A percentile compares a stretch with the other conserved stretches of the same genome.
Conservation (phyloP, 1,140 invertebrate species). For the Cheumatopsyche charites region DNA sequence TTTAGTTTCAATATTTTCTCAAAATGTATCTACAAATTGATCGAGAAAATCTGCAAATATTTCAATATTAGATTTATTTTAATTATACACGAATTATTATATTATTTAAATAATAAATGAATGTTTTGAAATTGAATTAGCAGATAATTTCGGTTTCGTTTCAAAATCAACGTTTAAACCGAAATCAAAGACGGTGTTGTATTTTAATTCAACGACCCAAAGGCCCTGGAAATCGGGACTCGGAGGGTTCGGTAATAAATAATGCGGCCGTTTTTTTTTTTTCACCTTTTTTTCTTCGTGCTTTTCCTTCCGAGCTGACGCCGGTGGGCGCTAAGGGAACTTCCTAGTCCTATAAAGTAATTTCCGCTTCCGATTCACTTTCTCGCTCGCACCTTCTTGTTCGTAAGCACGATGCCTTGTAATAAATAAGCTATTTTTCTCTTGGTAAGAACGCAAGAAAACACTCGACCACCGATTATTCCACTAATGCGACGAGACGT, state of each 20-base stretch:
- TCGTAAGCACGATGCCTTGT: slow-evolving; percentile 19
- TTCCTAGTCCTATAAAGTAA: slow-evolving; percentile 45
- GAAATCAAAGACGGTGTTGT: too few species aligned
- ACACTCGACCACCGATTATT: slow-evolving; percentile 11
- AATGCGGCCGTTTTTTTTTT: slow-evolving; percentile 21
- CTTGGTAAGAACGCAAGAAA: slow-evolving; percentile 18
- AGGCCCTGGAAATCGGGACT: slow-evolving; percentile 27
- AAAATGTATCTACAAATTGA: too few species aligned
- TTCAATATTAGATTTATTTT: too few species aligned
- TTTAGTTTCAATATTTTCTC: too few species aligned
- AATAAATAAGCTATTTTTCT: slow-evolving; percentile 42
- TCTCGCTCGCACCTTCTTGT: neutral
- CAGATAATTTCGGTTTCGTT: too few species aligned
- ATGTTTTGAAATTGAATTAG: too few species aligned
- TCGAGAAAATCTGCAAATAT: too few species aligned
- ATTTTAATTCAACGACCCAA: too few species aligned
- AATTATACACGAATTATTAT: too few species aligned
- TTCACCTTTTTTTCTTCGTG: too few species aligned
- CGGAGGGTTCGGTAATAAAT: slow-evolving; percentile 38
- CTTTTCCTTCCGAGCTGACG: slow-evolving; percentile 30
- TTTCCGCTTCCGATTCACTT: slow-evolving; percentile 42
- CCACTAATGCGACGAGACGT: slow-evolving; percentile 8
- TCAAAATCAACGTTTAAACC: too few species aligned
- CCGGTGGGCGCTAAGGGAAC: slow-evolving; percentile 40
- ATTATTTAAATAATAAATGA: too few species aligned